Percentiles rank a stretch among this genome's conserved stretches.
phyloP scores from a whole-genome alignment of 2,888 invertebrate species.

The Physocephala rufipes region DNA sequence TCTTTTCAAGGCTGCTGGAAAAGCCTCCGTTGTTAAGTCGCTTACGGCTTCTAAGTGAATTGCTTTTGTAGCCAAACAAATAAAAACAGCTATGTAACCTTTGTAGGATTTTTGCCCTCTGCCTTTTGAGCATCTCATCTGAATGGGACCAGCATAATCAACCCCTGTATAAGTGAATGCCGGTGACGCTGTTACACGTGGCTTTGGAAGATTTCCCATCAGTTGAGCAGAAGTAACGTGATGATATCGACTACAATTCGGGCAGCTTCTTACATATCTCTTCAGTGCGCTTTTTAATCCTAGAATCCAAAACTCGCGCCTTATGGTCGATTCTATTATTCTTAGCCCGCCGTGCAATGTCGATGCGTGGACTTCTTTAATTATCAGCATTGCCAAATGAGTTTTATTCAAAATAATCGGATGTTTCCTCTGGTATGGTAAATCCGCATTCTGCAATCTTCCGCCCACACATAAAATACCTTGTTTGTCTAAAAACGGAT shows the following conservation, averaged over 20 bases:
- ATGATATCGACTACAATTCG: constrained; percentile 7
- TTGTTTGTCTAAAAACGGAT: constrained; percentile 17
- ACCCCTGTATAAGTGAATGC: constrained; percentile 6
- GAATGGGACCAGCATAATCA: not conserved
- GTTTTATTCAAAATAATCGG: constrained; percentile 22
- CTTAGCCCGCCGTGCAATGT: constrained; percentile 24
- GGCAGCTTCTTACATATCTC: not conserved
- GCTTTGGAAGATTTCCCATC: constrained; percentile 7
- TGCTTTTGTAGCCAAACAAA: constrained; percentile 17
- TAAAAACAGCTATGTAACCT: constrained; percentile 13
- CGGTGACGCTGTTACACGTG: constrained; percentile 2
- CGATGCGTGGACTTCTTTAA: not conserved
- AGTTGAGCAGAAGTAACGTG: not conserved
- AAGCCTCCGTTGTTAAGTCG: not conserved
- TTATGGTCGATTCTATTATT: constrained; percentile 1
- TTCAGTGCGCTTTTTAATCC: constrained; percentile 12
- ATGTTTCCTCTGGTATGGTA: constrained; percentile 11
- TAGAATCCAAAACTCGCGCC: constrained; percentile 27
- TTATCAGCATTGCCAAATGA: not conserved
- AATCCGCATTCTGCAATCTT: constrained; percentile 8
- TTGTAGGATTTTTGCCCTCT: not conserved
- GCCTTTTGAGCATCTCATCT: not conserved
- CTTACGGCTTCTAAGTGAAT: constrained; percentile 12
- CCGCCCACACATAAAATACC: constrained; percentile 28
- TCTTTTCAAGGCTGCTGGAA: constrained; percentile 2